Evolutionary conservation across 2,888 invertebrate genomes (phyloP), one percentile per base, ranked within the genome.

Genomic region (Nemapogon koenigi): DNA sequence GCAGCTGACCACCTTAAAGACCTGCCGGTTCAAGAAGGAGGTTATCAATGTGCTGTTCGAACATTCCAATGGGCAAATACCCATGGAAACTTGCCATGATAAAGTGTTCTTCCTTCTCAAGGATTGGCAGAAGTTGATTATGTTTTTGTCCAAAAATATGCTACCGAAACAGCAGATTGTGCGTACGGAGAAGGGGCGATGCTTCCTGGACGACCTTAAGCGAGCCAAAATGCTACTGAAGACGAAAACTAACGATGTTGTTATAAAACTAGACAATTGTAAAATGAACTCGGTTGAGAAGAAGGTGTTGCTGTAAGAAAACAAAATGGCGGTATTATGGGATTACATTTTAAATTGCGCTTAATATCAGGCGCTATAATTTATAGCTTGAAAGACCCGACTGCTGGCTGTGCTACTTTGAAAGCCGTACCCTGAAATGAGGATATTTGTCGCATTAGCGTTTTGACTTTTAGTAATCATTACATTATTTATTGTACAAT

Each of bases 71-170:
- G 69, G 62, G 0, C 46, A 47, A 2, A 41, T 73, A 2, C 76
- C 76, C 0, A 41, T 62, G 0, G 76, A 76, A 39, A 72, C 69
- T 0, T 53, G 55, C 8, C 55, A 61, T 3, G 61, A 59, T 3
- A 62, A 59, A 35, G 55, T 49, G 0, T 76, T 66, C 45, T 57
- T 59, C 45, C 43, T 78, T 1, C 47, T 76, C 1, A 67, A 62
- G 28, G 75, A 78, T 41, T 76, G 71, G 70, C 65, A 75, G 43
- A 72, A 70, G 30, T 48, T 78, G 2, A 66, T 76, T 41, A 59
- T 72, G 7, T 59, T 63, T 50, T 41, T 78, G 22, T 75, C 75
- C 0, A 71, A 66, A 49, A 64, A 75, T 47, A 43, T 76, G 47
- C 43, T 71, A 11, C 71, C 76, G 2, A 69, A 66, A 41, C 56